Evolutionary conservation across 2,888 invertebrate species (phyloP).

Genomic region (Eupithecia exiguata): DNA sequence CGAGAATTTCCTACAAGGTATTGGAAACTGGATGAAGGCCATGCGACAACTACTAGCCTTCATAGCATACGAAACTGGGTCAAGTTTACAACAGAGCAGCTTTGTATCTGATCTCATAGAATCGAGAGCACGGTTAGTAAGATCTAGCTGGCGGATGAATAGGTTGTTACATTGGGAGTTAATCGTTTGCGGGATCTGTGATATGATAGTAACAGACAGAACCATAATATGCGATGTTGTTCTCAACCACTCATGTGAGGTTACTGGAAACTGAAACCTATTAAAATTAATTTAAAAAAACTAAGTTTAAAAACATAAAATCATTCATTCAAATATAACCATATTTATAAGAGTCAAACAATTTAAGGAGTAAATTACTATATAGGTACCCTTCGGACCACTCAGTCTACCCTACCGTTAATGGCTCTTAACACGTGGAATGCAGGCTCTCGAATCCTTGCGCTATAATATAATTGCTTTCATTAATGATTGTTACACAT

Average conservation of each 20-base stretch:
- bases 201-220: conserved; percentile 17
- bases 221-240: conserved; percentile 1
- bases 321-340: no score
- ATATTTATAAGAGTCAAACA: conserved; percentile 47
- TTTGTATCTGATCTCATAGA: conserved; percentile 43
- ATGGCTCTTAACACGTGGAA: conserved; percentile 57
- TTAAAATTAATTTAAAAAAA: conserved; percentile 42
- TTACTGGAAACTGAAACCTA: no score
- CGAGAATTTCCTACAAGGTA: conserved; percentile 53
- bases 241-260: conserved; percentile 16
- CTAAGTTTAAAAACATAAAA: no score
- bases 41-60: conserved; percentile 52
- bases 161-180: conserved; percentile 31
- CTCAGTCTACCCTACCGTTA: conserved; percentile 53
- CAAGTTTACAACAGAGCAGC: conserved; percentile 56
- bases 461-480: conserved; percentile 58
- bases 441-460: conserved; percentile 58
- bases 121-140: conserved; percentile 36
- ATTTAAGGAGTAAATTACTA: conserved; percentile 53
- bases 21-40: conserved; percentile 60
- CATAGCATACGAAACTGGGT: conserved; percentile 54
- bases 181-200: conserved; percentile 25
- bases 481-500: conserved; percentile 63
- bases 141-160: conserved; percentile 35
- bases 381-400: conserved; percentile 49